Evolutionary conservation across 2,113 vertebrate genomes (phyloP).

Genomic region (Ammodramus savannarum): DNA sequence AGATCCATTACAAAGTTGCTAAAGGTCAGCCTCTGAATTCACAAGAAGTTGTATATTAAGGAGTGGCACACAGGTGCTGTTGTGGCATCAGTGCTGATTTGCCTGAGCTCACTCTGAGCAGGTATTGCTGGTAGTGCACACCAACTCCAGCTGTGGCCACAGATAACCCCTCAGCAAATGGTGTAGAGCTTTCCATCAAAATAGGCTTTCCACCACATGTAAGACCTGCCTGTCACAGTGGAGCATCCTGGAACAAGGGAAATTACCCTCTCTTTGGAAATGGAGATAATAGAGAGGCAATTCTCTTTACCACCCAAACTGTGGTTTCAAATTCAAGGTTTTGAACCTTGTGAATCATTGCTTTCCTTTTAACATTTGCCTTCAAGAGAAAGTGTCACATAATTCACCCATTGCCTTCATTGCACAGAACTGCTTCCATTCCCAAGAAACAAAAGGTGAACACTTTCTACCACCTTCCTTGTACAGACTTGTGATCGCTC

Average conservation of each 20-base stretch:
- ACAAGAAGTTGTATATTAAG: background rate
- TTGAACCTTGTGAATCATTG: background rate
- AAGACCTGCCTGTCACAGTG: background rate
- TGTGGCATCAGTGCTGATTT: background rate
- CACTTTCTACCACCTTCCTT: background rate
- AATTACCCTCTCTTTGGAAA: background rate
- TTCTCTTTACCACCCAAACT: background rate
- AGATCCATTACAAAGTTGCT: background rate
- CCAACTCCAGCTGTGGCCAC: background rate
- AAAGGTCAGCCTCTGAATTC: background rate
- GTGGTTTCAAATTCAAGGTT: background rate
- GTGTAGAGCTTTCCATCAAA: background rate
- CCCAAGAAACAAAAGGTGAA: background rate
- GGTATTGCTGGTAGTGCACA: rapidly evolving
- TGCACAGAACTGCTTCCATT: background rate
- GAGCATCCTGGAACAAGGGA: background rate
- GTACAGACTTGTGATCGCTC: rapidly evolving
- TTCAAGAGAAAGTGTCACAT: background rate
- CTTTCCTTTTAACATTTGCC: background rate
- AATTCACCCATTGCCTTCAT: background rate
- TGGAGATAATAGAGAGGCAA: rapidly evolving
- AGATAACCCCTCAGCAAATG: background rate
- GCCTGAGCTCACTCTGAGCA: background rate
- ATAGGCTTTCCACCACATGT: background rate
- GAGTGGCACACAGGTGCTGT: rapidly evolving